phyloP scores from a whole-genome alignment of 2,797 vertebrate genomes.

The Sternarchorhynchus goeldii region DNA sequence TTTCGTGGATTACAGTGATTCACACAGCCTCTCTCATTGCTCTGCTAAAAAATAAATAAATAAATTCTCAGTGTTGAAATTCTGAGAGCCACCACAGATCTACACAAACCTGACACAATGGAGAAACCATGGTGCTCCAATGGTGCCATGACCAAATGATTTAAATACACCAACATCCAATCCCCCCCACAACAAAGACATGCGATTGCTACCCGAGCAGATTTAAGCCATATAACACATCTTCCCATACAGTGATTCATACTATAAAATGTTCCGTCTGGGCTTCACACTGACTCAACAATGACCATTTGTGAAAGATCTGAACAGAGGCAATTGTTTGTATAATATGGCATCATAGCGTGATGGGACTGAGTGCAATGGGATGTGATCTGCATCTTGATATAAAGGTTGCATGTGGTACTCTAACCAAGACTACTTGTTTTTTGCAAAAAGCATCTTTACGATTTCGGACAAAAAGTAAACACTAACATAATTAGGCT shows the following conservation, averaged over 20 bases:
- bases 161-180: not conserved
- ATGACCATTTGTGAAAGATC: slow-evolving; percentile 16
- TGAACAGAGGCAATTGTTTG: slow-evolving; percentile 18
- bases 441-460: no score
- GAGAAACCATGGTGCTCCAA: not conserved
- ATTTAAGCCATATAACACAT: not conserved
- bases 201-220: not conserved
- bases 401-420: not conserved
- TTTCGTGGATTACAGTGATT: slow-evolving; percentile 7
- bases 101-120: not conserved
- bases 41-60: not conserved
- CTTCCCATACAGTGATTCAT: not conserved
- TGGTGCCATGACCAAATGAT: slow-evolving; percentile 6
- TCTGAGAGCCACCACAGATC: not conserved
- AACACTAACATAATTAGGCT: not conserved
- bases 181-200: not conserved
- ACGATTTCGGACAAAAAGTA: not conserved
- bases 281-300: slow-evolving; percentile 8
- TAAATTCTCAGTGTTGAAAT: not conserved
- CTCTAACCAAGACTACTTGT: not conserved
- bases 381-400: slow-evolving; percentile 1
- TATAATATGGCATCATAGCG: not conserved
- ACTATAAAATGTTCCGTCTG: not conserved
- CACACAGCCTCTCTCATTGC: not conserved
- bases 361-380: not conserved